These are phyloP conservation scores for Sebastes steindachneri DNA, from an alignment of 2,797 vertebrate species.

Conservation along the genomic window DNA sequence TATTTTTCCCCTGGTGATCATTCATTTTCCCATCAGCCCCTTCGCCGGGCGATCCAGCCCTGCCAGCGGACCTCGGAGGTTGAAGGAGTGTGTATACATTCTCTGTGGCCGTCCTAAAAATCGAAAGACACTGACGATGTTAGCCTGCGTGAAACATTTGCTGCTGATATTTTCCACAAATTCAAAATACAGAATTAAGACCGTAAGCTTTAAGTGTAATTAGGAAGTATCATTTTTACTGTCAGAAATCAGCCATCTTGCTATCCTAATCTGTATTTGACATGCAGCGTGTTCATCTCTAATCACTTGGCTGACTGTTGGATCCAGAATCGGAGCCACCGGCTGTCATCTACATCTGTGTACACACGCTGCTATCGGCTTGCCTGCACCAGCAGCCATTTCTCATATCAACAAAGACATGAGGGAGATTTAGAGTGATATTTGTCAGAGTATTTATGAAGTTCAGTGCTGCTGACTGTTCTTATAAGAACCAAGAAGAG, in stretches of 20 bases:
- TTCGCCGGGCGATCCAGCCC: conserved; percentile 79
- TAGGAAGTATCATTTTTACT: background rate
- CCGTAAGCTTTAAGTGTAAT: background rate
- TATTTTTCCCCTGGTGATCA: conserved; percentile 63
- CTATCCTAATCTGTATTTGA: conserved; percentile 47
- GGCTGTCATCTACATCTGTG: conserved; percentile 69
- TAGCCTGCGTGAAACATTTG: background rate
- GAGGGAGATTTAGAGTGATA: conserved; percentile 35
- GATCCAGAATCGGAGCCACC: conserved; percentile 40
- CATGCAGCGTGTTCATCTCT: conserved; percentile 45
- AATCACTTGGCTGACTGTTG: conserved; percentile 50
- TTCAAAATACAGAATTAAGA: background rate
- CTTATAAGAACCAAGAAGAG: background rate
- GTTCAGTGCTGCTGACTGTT: conserved; percentile 12
- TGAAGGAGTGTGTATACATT: conserved; percentile 82
- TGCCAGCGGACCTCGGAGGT: conserved; percentile 71
- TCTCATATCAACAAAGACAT: conserved; percentile 43
- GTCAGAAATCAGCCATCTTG: background rate
- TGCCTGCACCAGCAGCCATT: conserved; percentile 27
- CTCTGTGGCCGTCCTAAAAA: conserved; percentile 75
- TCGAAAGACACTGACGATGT: background rate
- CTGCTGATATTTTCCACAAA: background rate
- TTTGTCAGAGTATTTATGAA: conserved; percentile 37
- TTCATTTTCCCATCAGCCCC: conserved; percentile 64
- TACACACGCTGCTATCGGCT: conserved; percentile 48